phyloP scores from a whole-genome alignment of 2,797 vertebrate genomes.

The Takifugu ocellatus region DNA sequence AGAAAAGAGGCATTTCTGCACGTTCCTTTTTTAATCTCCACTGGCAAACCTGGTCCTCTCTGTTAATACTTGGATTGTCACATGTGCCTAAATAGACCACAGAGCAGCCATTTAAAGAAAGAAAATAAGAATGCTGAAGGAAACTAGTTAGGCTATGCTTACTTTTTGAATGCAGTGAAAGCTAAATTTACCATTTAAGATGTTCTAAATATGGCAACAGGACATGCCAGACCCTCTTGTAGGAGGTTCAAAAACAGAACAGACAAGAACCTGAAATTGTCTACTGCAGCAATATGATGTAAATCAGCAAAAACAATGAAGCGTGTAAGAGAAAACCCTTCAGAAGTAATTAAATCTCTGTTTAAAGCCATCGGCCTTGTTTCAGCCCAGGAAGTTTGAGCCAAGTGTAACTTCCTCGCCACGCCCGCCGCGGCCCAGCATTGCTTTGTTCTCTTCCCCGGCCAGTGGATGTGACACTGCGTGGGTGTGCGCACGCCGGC shows the following conservation, averaged over 20 bases:
- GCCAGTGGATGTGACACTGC: slow-evolving; percentile 40
- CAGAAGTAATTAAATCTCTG: slow-evolving; percentile 12
- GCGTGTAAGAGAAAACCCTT: slow-evolving; percentile 3
- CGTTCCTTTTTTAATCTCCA: too few species aligned
- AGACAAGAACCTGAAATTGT: not conserved
- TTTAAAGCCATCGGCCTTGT: slow-evolving; percentile 20
- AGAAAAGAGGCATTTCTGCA: too few species aligned
- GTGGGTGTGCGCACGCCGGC: not conserved
- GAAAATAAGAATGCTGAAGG: too few species aligned
- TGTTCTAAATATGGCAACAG: not conserved
- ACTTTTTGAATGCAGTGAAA: too few species aligned
- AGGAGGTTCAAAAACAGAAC: not conserved
- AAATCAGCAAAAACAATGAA: not conserved
- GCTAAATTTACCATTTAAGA: not conserved
- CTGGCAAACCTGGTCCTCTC: too few species aligned
- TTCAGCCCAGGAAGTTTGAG: slow-evolving; percentile 57
- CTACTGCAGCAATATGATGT: not conserved
- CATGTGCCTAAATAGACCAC: too few species aligned
- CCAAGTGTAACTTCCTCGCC: slow-evolving; percentile 62
- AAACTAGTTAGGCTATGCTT: too few species aligned
- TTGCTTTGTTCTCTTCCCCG: slow-evolving; percentile 59
- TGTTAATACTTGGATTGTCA: too few species aligned
- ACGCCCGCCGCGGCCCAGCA: slow-evolving; percentile 41
- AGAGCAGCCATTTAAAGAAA: too few species aligned
- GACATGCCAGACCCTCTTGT: not conserved